Base-by-base conservation (phyloP, 2,797 vertebrate genomes). In the Decapterus maruadsi region DNA sequence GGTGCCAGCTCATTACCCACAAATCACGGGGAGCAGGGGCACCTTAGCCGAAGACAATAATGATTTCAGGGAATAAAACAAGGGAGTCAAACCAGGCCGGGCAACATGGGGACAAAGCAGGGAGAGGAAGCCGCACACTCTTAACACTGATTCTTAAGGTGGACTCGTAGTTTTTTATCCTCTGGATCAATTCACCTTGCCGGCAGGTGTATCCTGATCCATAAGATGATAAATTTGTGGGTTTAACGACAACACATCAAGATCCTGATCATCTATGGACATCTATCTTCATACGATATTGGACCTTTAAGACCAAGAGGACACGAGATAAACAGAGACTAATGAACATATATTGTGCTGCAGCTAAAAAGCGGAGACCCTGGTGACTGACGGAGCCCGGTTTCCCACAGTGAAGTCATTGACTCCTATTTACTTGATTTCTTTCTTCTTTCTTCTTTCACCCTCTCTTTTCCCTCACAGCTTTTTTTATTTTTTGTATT, bases 1-100 rank as follows among this genome's bases (percentile, higher is more conserved):
- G 93, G 87, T 91, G 90, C 90, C 94, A 95, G 93, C 91, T 95
- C 93, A 95, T 96, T 96, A 95, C 93, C 94, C 93, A 90, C 91
- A 94, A 93, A 92, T 94, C 94, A 94, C 89, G 90, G 90, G 83
- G 88, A 89, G 87, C 88, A 54, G 81, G 89, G 88, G 87, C 90
- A 94, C 93, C 94, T 94, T 92, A 93, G 91, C 83, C 43, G 87
- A 80, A 92, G 84, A 94, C 92, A 89, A 90, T 95, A 94, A 95
- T 94, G 94, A 94, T 92, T 95, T 95, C 61, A 75, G 93, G 94
- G 93, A 95, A 90, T 94, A 92, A 87, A 87, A 71, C 16, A 5
- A 66, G 68, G 86, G 82, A 89, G 87, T 81, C 86, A 78, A 85
- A 83, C 51, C 78, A 51, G 69, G 11, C 3, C 29, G 70, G 86